Evolutionary conservation across 2,113 vertebrate genomes (phyloP), one percentile per base, ranked within the genome.

Genomic region (Girardinichthys multiradiatus): DNA sequence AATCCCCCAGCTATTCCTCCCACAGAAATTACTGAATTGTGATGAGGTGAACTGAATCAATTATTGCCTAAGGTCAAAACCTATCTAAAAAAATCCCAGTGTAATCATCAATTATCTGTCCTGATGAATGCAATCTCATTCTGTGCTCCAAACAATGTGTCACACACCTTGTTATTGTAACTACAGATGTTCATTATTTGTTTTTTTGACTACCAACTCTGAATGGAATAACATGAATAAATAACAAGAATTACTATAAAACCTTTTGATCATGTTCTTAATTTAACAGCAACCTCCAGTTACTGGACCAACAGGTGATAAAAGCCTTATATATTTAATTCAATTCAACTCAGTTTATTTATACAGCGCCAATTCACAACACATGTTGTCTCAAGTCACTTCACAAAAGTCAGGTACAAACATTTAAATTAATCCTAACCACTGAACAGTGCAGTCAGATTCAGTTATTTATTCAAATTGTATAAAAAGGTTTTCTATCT

Each of bases 31-130:
- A 92, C 88, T 77, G 74, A 90, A 90, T 79, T 74, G 62, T 83
- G 82, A 91, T 90, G 83, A 83, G 86, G 74, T 19, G 39, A 92
- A 90, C 58, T 89, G 70, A 87, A 89, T 91, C 88, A 90, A 92
- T 91, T 86, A 87, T 85, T 87, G 83, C 90, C 91, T 85, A 74
- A 90, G 88, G 87, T 92, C 87, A 88, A 74, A 89, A 89, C 75
- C 81, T 80, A 91, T 90, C 91, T 81, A 89, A 74, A 59, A 72
- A 80, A 83, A 84, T 79, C 77, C 77, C 81, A 64, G 65, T 77
- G 82, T 86, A 81, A 69, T 68, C 80, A 78, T 86, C 82, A 87
- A 92, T 89, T 89, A 90, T 86, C 80, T 89, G 79, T 79, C 74
- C 62, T 66, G 58, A 84, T 85, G 77, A 70, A 79, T 67, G 37